Evolutionary conservation across 2,888 invertebrate species (phyloP).

Genomic region (Drosophila crucigera): DNA sequence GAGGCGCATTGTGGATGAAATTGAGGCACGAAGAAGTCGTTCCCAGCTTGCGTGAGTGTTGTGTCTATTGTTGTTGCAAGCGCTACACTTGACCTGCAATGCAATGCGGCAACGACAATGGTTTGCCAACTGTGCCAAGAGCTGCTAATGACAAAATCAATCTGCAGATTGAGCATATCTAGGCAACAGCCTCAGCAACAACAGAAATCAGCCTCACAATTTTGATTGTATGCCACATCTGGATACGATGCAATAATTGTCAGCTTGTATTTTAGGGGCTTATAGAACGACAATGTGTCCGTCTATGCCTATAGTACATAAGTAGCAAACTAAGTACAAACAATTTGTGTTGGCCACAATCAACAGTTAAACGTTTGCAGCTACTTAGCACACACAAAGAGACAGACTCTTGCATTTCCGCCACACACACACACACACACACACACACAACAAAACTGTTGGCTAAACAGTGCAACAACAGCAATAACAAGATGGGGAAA

Average conservation of each 20-base stretch:
- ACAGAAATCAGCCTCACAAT: constrained; percentile 27
- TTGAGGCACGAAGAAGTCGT: constrained; percentile 9
- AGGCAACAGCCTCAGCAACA: not conserved
- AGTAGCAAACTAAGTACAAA: constrained; percentile 28
- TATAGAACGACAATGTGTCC: not conserved
- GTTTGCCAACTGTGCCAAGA: constrained; percentile 32
- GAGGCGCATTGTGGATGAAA: not conserved
- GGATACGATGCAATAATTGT: constrained; percentile 22
- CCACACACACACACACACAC: constrained; percentile 51
- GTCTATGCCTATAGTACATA: not conserved
- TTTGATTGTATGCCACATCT: constrained; percentile 12
- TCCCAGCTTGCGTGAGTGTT: not conserved
- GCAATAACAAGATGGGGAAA: constrained; percentile 41
- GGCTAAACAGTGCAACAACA: constrained; percentile 61
- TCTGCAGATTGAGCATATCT: constrained; percentile 28
- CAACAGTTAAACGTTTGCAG: constrained; percentile 69
- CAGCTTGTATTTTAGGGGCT: constrained; percentile 2
- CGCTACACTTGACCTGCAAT: constrained; percentile 70
- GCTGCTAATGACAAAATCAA: constrained; percentile 49
- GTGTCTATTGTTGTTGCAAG: constrained; percentile 62
- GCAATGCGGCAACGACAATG: constrained; percentile 56
- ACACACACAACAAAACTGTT: constrained; percentile 60
- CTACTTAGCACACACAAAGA: constrained; percentile 71
- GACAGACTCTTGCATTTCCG: constrained; percentile 76
- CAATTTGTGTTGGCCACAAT: constrained; percentile 58